Conservation (phyloP, 2,113 vertebrate genomes). For the Brachionichthys hirsutus region DNA sequence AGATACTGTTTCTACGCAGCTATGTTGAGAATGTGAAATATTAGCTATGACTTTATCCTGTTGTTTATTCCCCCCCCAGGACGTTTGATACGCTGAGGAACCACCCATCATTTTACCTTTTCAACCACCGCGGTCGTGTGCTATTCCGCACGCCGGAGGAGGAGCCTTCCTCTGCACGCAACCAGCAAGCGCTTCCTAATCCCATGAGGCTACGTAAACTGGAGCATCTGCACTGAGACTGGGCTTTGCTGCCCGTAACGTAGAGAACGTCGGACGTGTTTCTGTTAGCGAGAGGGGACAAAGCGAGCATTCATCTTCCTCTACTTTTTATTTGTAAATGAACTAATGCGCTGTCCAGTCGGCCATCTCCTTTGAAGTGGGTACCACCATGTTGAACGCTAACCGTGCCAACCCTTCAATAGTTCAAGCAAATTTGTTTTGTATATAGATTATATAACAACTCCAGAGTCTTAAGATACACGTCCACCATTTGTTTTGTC, state of each 20-base stretch:
- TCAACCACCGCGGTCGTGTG: constrained; percentile 94
- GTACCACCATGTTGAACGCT: constrained; percentile 60
- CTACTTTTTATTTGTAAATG: constrained; percentile 68
- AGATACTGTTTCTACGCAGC: too few species aligned
- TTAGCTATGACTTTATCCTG: neutral
- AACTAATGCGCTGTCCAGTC: constrained; percentile 70
- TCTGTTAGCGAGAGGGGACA: constrained; percentile 50
- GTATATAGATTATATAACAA: constrained; percentile 63
- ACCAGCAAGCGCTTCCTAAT: constrained; percentile 85
- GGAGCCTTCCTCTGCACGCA: constrained; percentile 81
- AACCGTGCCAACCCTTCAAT: constrained; percentile 77
- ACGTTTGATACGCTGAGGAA: constrained; percentile 98
- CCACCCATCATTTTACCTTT: constrained; percentile 97
- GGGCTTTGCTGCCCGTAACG: constrained; percentile 57
- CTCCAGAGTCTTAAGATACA: constrained; percentile 69
- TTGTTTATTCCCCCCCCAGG: constrained; percentile 65
- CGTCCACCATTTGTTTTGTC: constrained; percentile 28
- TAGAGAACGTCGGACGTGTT: constrained; percentile 47
- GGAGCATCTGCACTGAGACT: constrained; percentile 87
- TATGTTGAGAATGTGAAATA: too few species aligned
- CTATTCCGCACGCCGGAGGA: constrained; percentile 86
- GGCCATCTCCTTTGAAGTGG: constrained; percentile 62
- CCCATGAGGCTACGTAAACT: constrained; percentile 92
- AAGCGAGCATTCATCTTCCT: constrained; percentile 45
- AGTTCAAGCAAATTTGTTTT: constrained; percentile 66